phyloP scores from a whole-genome alignment of 2,888 invertebrate genomes.

The Caenorhabditis afra region DNA sequence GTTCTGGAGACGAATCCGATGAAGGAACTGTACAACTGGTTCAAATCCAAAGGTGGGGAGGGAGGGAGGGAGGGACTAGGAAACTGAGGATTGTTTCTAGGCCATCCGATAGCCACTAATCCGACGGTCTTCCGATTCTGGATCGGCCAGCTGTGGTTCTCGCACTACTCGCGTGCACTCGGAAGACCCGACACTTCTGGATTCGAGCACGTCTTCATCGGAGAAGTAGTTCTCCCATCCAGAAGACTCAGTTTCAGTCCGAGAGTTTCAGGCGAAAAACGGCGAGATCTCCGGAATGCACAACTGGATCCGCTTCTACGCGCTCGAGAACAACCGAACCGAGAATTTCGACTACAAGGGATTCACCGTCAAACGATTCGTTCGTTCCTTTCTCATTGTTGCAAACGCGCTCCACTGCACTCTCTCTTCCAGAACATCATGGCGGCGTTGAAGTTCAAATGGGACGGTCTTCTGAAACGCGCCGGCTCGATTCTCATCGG shows the following conservation, averaged over 20 bases:
- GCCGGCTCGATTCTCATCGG: slow-evolving; percentile 76
- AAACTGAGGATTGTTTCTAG: too few species aligned
- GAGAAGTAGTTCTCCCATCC: too few species aligned
- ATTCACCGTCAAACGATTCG: slow-evolving; percentile 78
- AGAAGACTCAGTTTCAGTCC: not conserved
- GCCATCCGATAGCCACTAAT: slow-evolving; percentile 73
- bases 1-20: slow-evolving; percentile 88
- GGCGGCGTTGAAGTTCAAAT: slow-evolving; percentile 74
- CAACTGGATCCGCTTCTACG: slow-evolving; percentile 91
- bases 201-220: slow-evolving; percentile 93
- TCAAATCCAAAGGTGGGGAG: slow-evolving; percentile 70
- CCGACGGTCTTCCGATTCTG: slow-evolving; percentile 66
- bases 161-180: slow-evolving; percentile 87
- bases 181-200: slow-evolving; percentile 89
- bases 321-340: slow-evolving; percentile 82
- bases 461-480: slow-evolving; percentile 70
- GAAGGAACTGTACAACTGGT: slow-evolving; percentile 86
- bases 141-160: slow-evolving; percentile 83
- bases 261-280: slow-evolving; percentile 83
- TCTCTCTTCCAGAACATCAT: slow-evolving; percentile 71
- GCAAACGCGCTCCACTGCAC: too few species aligned
- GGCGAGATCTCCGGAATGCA: slow-evolving; percentile 87
- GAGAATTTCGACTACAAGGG: slow-evolving; percentile 83
- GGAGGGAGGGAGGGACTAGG: slow-evolving; percentile 9
- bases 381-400: too few species aligned